Evolutionary conservation across 2,113 vertebrate species (phyloP), one percentile per base, ranked within the genome.

Genomic region (Hemiscyllium ocellatum): DNA sequence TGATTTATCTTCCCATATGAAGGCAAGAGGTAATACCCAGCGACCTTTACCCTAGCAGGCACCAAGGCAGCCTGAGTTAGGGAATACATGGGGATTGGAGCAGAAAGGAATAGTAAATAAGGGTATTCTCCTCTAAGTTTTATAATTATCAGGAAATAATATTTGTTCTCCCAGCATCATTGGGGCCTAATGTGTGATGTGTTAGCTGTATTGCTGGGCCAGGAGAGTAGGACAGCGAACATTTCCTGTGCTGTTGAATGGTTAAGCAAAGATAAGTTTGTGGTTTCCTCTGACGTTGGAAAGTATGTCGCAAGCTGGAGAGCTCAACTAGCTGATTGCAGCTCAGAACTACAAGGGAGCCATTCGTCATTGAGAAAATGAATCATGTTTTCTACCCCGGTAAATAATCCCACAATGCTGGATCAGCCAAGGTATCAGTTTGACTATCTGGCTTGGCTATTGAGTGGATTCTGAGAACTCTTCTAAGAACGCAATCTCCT

Each of bases 221-320:
- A 10, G 86, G 50, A 50, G 86, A 89, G 78, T 10, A 4, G 86
- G 47, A 89, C 42, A 95, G 94, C 10, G 29, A 19, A 70, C 66
- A 50, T 50, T 94, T 94, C 93, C 93, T 70, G 37, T 70, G 93
- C 37, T 26, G 93, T 69, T 94, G n/a, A 72, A 95, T 24, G 15
- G 47, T 76, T 95, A 70, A 15, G 37, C 69, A 95, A 50, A 76
- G 94, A 95, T 95, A 95, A 70, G 47, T 26, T 95, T 95, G 94
- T 29, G 94, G 94, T 95, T 95, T 95, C 94, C 94, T 70, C 69
- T 76, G 94, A 47, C 72, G 68, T 24, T 95, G 68, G 66, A 95
- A 70, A 72, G 47, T 93, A 70, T 95, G 94, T 72, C 69, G 50
- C 94, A 95, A 95, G 94, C 47, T 47, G 33, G 42, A 72, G 42